phyloP scores from a whole-genome alignment of 2,888 invertebrate species.

The Scaptomyza tumidula region DNA sequence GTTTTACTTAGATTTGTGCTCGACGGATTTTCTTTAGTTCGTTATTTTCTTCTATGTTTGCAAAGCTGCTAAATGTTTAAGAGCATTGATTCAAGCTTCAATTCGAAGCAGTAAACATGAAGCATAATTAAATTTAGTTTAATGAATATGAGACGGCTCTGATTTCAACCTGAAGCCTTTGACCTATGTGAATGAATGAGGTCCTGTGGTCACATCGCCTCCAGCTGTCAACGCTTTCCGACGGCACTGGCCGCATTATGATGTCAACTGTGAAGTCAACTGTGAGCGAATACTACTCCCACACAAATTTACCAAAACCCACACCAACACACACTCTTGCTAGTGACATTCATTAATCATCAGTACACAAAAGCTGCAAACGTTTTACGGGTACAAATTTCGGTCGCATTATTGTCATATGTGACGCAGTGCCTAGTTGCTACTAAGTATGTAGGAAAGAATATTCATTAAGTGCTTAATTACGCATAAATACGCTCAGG shows the following conservation, averaged over 20 bases:
- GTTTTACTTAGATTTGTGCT: conserved; percentile 45
- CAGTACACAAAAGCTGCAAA: conserved; percentile 47
- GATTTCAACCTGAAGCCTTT: conserved; percentile 39
- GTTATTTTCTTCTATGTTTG: background rate
- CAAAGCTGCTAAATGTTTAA: conserved; percentile 1
- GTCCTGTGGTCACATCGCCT: conserved; percentile 39
- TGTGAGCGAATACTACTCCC: conserved; percentile 27
- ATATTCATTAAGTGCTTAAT: conserved; percentile 63
- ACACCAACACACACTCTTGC: conserved; percentile 10
- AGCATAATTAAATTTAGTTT: conserved; percentile 53
- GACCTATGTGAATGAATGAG: conserved; percentile 28
- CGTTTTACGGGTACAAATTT: conserved; percentile 47
- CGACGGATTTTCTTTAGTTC: conserved; percentile 2
- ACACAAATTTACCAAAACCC: conserved; percentile 8
- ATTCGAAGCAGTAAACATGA: conserved; percentile 17
- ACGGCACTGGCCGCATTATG: conserved; percentile 72
- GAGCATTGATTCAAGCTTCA: conserved; percentile 43
- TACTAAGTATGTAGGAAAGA: conserved; percentile 37
- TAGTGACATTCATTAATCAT: conserved; percentile 69
- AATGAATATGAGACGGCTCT: conserved; percentile 44
- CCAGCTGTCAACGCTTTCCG: conserved; percentile 61
- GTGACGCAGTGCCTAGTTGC: conserved; percentile 18
- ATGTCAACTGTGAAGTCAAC: conserved; percentile 74
- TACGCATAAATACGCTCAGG: conserved; percentile 50
- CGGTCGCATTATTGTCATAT: conserved; percentile 67